Percentiles rank a stretch among this genome's conserved stretches.
These are phyloP conservation scores for Peromyscus aztecus DNA, from an alignment of 2,797 vertebrate species.

Conservation along the genomic window DNA sequence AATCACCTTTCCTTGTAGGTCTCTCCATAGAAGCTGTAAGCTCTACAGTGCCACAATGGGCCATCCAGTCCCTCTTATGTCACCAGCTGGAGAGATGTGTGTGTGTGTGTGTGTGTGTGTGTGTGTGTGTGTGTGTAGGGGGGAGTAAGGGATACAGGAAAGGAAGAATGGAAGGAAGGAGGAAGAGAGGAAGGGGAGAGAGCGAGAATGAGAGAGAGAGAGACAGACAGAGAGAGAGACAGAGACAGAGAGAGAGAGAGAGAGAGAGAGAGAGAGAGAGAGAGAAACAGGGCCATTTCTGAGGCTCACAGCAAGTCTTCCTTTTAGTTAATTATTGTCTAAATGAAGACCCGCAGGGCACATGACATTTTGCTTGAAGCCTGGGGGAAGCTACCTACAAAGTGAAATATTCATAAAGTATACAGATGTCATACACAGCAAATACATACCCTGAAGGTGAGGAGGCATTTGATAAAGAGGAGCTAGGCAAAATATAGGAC, in stretches of 20 bases:
- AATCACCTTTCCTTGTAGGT: background rate
- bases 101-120: background rate
- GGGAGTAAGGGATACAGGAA: background rate
- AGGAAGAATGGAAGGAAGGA: background rate
- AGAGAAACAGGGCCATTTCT: background rate
- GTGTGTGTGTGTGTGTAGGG: background rate
- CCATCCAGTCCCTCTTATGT: too few relatives aligned
- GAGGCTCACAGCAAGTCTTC: conserved; percentile 60
- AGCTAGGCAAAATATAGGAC: background rate
- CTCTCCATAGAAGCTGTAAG: background rate
- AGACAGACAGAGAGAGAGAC: background rate
- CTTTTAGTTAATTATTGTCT: conserved; percentile 77
- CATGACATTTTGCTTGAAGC: conserved; percentile 70
- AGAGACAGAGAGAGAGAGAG: background rate
- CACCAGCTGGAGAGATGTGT: background rate
- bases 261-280: background rate
- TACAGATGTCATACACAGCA: conserved; percentile 34
- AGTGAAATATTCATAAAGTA: conserved; percentile 69
- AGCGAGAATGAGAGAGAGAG: background rate
- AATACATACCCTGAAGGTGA: conserved; percentile 48
- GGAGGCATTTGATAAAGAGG: conserved; percentile 24
- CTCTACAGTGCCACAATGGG: background rate
- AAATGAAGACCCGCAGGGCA: conserved; percentile 67
- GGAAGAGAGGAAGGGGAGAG: background rate
- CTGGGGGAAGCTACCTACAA: conserved; percentile 66